A percentile compares a stretch with the other conserved stretches of the same genome.
Conservation (phyloP, 2,113 vertebrate genomes). For the Lasiurus borealis region DNA sequence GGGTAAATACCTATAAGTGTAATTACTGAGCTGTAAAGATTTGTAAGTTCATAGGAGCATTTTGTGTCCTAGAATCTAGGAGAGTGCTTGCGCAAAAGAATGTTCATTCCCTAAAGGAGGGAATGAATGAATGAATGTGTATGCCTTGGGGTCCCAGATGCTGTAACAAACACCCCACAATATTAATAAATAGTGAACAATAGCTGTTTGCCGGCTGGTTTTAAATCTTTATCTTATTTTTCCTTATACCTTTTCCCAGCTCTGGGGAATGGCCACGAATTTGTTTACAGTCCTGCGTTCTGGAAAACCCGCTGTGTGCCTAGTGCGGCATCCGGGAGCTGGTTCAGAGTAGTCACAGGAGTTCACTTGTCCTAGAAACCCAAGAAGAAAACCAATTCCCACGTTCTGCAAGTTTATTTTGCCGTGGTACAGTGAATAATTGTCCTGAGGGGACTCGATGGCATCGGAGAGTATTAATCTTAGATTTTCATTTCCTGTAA, state of each 20-base stretch:
- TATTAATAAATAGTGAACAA: neutral
- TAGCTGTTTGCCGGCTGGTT: neutral
- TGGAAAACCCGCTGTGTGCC: neutral
- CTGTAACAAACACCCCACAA: neutral
- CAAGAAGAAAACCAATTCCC: slow-evolving; percentile 67
- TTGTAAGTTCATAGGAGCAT: neutral
- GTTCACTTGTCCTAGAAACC: slow-evolving; percentile 36
- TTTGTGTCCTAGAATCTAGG: neutral
- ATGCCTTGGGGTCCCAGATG: neutral
- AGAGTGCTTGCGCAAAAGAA: neutral
- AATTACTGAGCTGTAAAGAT: neutral
- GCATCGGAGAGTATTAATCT: slow-evolving; percentile 81
- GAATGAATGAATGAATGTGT: neutral
- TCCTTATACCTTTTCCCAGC: neutral
- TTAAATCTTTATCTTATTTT: neutral
- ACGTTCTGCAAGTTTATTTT: slow-evolving; percentile 82
- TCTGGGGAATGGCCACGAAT: neutral
- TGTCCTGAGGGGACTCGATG: slow-evolving; percentile 74
- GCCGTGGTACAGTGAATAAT: slow-evolving; percentile 76
- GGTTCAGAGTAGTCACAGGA: slow-evolving; percentile 16
- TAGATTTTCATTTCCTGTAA: slow-evolving; percentile 85
- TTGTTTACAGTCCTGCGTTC: neutral
- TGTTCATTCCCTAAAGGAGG: neutral
- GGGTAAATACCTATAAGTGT: neutral
- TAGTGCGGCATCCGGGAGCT: neutral